phyloP scores from a whole-genome alignment of 2,888 invertebrate species.

The Parnassius glacialis region DNA sequence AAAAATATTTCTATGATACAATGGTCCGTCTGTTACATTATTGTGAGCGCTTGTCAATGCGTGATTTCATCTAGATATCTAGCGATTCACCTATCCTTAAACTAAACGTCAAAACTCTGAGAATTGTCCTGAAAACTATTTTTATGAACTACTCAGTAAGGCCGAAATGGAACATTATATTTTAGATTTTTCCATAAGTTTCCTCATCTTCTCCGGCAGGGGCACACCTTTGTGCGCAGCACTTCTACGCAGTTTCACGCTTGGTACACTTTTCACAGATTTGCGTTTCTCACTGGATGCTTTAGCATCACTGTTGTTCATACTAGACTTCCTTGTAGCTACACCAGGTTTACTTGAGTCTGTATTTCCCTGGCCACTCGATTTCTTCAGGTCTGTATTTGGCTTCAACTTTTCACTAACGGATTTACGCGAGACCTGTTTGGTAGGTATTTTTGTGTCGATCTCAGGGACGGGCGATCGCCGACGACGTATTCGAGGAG shows the following conservation, averaged over 20 bases:
- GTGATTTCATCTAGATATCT: constrained; percentile 54
- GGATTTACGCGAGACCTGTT: constrained; percentile 31
- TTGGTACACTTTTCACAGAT: constrained; percentile 29
- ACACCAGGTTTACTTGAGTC: constrained; percentile 28
- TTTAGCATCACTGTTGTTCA: constrained; percentile 36
- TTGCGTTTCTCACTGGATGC: constrained; percentile 35
- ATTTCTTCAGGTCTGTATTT: constrained; percentile 29
- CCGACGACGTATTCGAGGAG: constrained; percentile 69
- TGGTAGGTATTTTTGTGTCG: constrained; percentile 8
- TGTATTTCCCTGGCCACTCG: not conserved
- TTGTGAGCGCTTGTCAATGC: constrained; percentile 61
- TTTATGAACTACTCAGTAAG: constrained; percentile 35
- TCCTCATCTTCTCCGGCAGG: constrained; percentile 63
- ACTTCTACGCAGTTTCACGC: constrained; percentile 41
- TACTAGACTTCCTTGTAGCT: constrained; percentile 42
- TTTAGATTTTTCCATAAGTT: constrained; percentile 51
- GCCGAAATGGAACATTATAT: constrained; percentile 35
- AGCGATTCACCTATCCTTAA: constrained; percentile 49
- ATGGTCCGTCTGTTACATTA: constrained; percentile 71
- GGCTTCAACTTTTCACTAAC: constrained; percentile 37
- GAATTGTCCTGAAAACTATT: constrained; percentile 31
- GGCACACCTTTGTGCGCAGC: constrained; percentile 61
- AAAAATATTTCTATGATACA: constrained; percentile 72
- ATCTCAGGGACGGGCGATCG: constrained; percentile 52
- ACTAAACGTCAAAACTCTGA: constrained; percentile 37